These are phyloP conservation scores for Leptopterna dolabrata DNA, from an alignment of 2,888 invertebrate genomes.

Conservation along the genomic window DNA sequence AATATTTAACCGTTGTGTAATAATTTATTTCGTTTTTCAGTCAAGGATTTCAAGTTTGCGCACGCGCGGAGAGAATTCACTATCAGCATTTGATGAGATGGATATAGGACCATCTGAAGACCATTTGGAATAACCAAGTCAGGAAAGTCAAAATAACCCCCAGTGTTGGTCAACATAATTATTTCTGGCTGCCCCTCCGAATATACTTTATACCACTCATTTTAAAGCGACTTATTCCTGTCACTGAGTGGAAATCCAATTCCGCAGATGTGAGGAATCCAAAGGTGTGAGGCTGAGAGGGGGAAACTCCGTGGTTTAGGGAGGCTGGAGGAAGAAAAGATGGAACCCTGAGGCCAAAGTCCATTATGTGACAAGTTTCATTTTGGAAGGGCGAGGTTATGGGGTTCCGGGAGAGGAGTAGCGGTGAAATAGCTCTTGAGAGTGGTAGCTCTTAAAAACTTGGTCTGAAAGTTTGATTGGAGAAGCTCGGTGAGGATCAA, in stretches of 20 bases:
- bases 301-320: not conserved
- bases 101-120: no score
- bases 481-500: constrained; percentile 28
- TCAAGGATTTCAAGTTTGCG: no score
- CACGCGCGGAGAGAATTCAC: no score
- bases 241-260: not conserved
- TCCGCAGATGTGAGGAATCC: not conserved
- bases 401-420: not conserved
- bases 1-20: no score
- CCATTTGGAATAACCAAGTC: no score
- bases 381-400: constrained; percentile 25
- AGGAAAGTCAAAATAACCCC: no score
- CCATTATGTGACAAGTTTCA: constrained; percentile 44
- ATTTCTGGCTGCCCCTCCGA: no score
- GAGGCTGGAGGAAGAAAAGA: not conserved
- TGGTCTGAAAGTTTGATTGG: constrained; percentile 46
- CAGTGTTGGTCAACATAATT: no score
- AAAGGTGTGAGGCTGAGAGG: not conserved
- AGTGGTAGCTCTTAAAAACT: constrained; percentile 47
- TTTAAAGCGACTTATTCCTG: not conserved
- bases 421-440: constrained; percentile 34
- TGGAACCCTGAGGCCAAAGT: constrained; percentile 28
- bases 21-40: no score
- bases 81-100: no score
- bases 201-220: no score